These are phyloP conservation scores for Eidolon helvum DNA, from an alignment of 2,113 vertebrate genomes.

Conservation along the genomic window DNA sequence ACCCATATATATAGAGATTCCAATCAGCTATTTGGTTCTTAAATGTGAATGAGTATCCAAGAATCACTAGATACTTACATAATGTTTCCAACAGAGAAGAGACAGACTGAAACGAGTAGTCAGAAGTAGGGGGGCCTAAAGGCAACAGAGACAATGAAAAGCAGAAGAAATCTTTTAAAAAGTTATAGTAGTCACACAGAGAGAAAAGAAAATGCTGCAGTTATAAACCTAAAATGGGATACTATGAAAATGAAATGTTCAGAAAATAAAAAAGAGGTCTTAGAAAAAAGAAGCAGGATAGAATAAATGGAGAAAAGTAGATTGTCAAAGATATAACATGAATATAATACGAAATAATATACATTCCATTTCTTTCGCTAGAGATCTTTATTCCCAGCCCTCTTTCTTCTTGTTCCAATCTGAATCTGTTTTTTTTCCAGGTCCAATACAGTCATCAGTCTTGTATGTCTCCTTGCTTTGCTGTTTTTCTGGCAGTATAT, in stretches of 20 bases:
- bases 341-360: neutral
- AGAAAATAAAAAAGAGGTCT: neutral
- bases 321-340: neutral
- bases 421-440: neutral
- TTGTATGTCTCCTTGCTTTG: neutral
- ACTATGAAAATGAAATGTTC: neutral
- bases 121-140: neutral
- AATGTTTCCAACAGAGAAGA: neutral
- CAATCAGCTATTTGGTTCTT: neutral
- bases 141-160: neutral
- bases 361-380: neutral
- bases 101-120: neutral
- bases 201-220: neutral
- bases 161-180: neutral
- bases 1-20: neutral
- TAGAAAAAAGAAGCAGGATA: constrained; percentile 3
- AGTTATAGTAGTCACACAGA: neutral
- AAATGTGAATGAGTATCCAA: neutral
- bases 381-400: neutral
- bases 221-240: neutral
- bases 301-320: neutral
- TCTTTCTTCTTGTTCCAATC: neutral
- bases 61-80: neutral
- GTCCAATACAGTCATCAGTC: neutral
- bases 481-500: neutral